Percentiles rank a stretch among this genome's conserved stretches.
Evolutionary conservation across 2,888 invertebrate genomes (phyloP).

Genomic region (Toxonevra muliebris): DNA sequence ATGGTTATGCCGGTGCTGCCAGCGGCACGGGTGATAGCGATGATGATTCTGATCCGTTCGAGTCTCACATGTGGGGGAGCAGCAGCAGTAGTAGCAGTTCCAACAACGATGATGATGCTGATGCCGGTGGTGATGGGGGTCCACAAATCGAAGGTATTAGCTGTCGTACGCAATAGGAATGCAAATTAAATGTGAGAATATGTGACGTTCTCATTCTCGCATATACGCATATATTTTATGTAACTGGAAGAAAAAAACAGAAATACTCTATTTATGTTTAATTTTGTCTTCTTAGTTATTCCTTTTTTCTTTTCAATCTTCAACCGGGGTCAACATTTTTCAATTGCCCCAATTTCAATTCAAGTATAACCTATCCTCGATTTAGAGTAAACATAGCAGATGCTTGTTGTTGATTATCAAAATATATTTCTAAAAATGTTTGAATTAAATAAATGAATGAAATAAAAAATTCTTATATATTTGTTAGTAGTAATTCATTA

Average conservation of each 20-base stretch:
- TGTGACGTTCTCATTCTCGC: too few species aligned
- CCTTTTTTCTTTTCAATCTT: conserved; percentile 13
- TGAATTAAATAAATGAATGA: conserved; percentile 27
- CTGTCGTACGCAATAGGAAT: conserved; percentile 51
- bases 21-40: conserved; percentile 35
- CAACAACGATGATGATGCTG: conserved; percentile 36
- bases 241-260: too few species aligned
- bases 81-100: conserved; percentile 37
- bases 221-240: too few species aligned
- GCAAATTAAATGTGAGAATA: too few species aligned
- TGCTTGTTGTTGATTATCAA: conserved; percentile 25
- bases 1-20: neutral
- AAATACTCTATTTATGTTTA: neutral
- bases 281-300: conserved; percentile 14
- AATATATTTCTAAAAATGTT: conserved; percentile 36
- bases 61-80: conserved; percentile 30
- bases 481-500: conserved; percentile 9
- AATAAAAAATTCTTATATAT: neutral
- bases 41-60: conserved; percentile 36
- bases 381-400: too few species aligned
- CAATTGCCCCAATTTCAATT: neutral
- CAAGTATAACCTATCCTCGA: too few species aligned
- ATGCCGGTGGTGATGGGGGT: conserved; percentile 38
- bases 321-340: conserved; percentile 8
- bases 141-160: conserved; percentile 41